A percentile compares a stretch with the other conserved stretches of the same genome.
These are phyloP conservation scores for Macroglossus sobrinus DNA, from an alignment of 2,113 vertebrate genomes.

Conservation along the genomic window DNA sequence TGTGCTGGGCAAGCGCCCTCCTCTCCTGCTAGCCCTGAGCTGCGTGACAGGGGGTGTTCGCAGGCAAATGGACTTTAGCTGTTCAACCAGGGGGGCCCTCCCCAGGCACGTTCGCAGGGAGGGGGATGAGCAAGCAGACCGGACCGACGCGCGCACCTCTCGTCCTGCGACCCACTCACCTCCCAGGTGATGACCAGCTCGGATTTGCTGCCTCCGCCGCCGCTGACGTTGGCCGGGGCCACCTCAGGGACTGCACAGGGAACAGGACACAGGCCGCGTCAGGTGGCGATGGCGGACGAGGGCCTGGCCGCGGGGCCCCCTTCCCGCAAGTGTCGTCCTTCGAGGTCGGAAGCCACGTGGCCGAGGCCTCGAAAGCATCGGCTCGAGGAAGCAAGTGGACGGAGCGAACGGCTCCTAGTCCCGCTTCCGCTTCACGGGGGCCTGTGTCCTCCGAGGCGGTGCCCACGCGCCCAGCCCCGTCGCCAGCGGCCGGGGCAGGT, in stretches of 20 bases:
- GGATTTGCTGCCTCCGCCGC: constrained; percentile 96
- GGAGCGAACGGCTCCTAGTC: neutral
- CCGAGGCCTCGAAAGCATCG: fast-evolving
- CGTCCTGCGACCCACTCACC: constrained; percentile 82
- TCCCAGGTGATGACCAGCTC: constrained; percentile 99
- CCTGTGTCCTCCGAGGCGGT: neutral
- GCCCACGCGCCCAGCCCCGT: neutral
- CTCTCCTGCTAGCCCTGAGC: neutral
- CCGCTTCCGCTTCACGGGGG: neutral
- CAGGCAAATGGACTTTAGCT: neutral
- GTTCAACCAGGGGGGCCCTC: neutral
- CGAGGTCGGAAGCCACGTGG: neutral
- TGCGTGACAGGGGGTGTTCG: neutral
- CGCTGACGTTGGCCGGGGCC: constrained; percentile 96
- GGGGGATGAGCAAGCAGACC: neutral
- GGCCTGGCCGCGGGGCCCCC: neutral
- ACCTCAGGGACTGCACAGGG: constrained; percentile 92
- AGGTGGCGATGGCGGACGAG: neutral
- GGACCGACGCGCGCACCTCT: neutral
- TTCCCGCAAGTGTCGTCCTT: neutral
- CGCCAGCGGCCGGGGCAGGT: neutral
- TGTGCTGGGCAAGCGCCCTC: neutral
- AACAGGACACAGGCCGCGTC: constrained; percentile 55
- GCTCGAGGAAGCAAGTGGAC: neutral
- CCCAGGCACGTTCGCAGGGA: neutral